Evolutionary conservation across 2,888 invertebrate species (phyloP), one percentile per base, ranked within the genome.

Genomic region (Hemithea aestivaria): DNA sequence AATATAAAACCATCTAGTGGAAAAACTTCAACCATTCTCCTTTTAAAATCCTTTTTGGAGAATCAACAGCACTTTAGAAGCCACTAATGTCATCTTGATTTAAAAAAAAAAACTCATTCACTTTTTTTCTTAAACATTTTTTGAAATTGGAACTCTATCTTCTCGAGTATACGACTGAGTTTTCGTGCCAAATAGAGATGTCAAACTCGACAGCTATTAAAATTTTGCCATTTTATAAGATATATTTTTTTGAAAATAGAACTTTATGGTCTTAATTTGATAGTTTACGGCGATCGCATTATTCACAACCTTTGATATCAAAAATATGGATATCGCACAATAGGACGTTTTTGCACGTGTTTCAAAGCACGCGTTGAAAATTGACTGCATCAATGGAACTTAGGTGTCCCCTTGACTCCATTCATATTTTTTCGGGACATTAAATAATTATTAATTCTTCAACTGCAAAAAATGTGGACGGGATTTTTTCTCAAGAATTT

Each of bases 71-170:
- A 56, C 54, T 84, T 83, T 82, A 82, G 68, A 83, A 84, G 81
- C 85, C 85, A 81, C 85, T 85, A 87, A 87, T 85, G 80, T 78
- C 84, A 84, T 85, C 84, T 82, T 71, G 76, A 80, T 69, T 68
- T 57, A 25, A 29, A 32, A 27, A 41, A 40, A 42, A 33, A 38
- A 28, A 16, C 16, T 34, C 23, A 27, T 31, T 27, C 29, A 45
- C 16, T 12, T 20, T 10, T 6, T 23, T 16, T 12, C 7, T 6
- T 16, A 8, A 26, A 20, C 24, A 25, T 25, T 16, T 22, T 35
- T 10, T 25, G 34, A 25, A 50, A 25, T 29, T 40, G 39, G 25
- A n/a, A n/a, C n/a, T n/a, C n/a, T 21, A 20, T 31, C 37, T 31
- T 52, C 47, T 45, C 27, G 11, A 35, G 16, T 4, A 16, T 16